Evolutionary conservation across 2,888 invertebrate genomes (phyloP).

Genomic region (Coronaproctus castanopsis): DNA sequence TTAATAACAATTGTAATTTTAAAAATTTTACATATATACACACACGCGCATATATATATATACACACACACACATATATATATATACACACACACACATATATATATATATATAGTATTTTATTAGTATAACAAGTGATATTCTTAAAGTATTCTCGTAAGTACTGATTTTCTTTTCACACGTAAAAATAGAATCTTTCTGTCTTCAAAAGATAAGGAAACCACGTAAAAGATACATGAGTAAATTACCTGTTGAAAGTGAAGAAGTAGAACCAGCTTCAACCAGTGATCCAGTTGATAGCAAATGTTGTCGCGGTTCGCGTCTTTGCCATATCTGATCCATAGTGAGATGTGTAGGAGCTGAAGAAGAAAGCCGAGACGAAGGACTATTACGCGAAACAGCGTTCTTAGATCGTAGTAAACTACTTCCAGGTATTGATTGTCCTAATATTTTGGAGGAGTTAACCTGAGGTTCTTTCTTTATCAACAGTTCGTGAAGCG

Average conservation of each 20-base stretch:
- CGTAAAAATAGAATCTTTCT: too few relatives aligned
- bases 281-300: constrained; percentile 61
- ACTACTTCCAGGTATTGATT: constrained; percentile 36
- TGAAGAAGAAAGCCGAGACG: constrained; percentile 58
- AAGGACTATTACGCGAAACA: constrained; percentile 22
- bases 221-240: too few relatives aligned
- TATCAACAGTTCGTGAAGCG: constrained; percentile 45
- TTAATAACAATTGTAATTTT: too few relatives aligned
- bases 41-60: too few relatives aligned
- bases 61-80: too few relatives aligned
- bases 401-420: constrained; percentile 5
- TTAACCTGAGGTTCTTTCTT: constrained; percentile 36
- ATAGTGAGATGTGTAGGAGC: constrained; percentile 66
- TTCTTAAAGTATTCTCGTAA: too few relatives aligned
- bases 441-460: constrained; percentile 32
- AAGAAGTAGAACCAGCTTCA: constrained; percentile 67
- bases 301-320: constrained; percentile 70
- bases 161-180: too few relatives aligned
- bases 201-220: too few relatives aligned
- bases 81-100: too few relatives aligned
- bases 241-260: constrained; percentile 53
- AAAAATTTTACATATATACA: too few relatives aligned
- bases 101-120: too few relatives aligned
- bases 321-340: constrained; percentile 65
- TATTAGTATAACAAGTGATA: too few relatives aligned